Evolutionary conservation across 2,797 vertebrate species (phyloP), one percentile per base, ranked within the genome.

Genomic region (Cuniculus paca): DNA sequence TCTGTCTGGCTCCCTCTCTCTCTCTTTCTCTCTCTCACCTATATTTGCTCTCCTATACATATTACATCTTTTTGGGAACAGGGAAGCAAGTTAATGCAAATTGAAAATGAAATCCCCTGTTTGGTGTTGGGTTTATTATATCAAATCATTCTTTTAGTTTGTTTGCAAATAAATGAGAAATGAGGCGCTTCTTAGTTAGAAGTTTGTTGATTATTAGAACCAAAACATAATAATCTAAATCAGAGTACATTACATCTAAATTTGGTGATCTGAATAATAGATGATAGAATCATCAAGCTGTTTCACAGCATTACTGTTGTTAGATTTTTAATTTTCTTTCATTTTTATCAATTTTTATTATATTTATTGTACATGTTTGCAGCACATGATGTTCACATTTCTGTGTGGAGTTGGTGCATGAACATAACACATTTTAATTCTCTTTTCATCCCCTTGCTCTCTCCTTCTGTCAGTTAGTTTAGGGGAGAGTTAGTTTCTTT

Each of bases 61-160:
- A 50, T 31, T 61, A 72, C 16, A 63, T 31, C 34, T 58, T 84
- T 80, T 87, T 50, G 31, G 34, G 42, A 86, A 56, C 72, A 90
- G 58, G 26, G 63, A 88, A 74, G 48, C 39, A 45, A 89, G 42
- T 78, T 78, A 92, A 58, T 45, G 17, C 54, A 87, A 86, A 31
- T 42, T 78, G 70, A 94, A 80, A 61, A 80, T 48, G 9, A 94
- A 68, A 45, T 88, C 36, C 4, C 1, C n/a, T 92, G 1, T 56
- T 75, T 94, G 68, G 61, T 91, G 10, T 36, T 63, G 34, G 22
- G n/a, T 65, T 89, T 63, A 45, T 88, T 54, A 65, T 56, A 31
- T 17, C 5, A 42, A 94, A 31, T 88, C 58, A 88, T 95, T 61
- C n/a, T 83, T 97, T 63, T 56, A 50, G 50, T 90, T 22, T 45